Base-by-base conservation (phyloP, 2,797 vertebrate species). In the Champsocephalus gunnari region DNA sequence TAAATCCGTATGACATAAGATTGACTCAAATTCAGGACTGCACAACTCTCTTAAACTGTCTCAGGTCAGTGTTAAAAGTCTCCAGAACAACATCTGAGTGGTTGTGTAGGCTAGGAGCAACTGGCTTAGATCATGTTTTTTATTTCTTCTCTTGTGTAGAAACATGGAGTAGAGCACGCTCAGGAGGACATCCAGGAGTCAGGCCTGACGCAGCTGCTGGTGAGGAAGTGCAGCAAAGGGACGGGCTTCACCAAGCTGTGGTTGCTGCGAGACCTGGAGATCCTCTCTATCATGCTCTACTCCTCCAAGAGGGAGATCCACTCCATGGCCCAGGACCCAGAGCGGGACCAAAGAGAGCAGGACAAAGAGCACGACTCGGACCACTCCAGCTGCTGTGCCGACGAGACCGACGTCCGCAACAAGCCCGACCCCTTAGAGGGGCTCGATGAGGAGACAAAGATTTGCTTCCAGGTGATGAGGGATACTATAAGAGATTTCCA, bases 241-340 rank as follows among this genome's bases (percentile, higher is more conserved):
- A 99, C 98, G 0, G 98, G 98, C 73, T 99, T 99, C 91, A 99
- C 97, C 88, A 99, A 99, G 89, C 97, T 98, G 12, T 99, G 98
- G 98, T 93, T 99, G 54, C 95, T 99, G 59, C 92, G 98, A 21
- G 98, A 99, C 88, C 88, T 99, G 43, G 98, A 99, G 96, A 97
- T 99, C 81, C 95, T 99, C 56, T 99, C 98, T 61, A 96, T 99
- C 90, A 97, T 99, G 97, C 94, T 99, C 34, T 99, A 99, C 90
- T 99, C 97, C 9, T 99, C 98, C 48, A 99, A 99, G 92, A 96
- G 96, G 77, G 97, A 98, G 82, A 96, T 96, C 72, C 96, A 92
- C 66, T 95, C 92, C 77, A 93, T 96, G 92, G 94, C 94, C 24
- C 97, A 98, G 80, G 96, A 94, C 12, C 92, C 94, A 0, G 95